Conservation (phyloP, 2,113 vertebrate species). For the Geococcyx californianus region DNA sequence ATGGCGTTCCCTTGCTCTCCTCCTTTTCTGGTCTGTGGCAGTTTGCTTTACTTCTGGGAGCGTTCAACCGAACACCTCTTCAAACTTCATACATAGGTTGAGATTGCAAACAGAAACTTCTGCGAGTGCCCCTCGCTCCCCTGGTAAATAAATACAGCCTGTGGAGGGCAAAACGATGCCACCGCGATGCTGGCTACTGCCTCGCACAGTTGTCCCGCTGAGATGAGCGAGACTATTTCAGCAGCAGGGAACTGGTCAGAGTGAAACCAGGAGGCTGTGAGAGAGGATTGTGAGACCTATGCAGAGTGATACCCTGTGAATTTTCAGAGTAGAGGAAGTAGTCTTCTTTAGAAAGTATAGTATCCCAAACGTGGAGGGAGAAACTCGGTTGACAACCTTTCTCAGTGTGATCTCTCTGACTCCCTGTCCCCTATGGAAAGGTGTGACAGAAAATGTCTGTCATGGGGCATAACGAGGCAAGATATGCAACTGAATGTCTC, state of each 20-base stretch:
- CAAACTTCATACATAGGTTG: neutral
- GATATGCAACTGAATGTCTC: neutral
- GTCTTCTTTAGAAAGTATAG: neutral
- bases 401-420: neutral
- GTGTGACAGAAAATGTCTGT: neutral
- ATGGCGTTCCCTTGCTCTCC: neutral
- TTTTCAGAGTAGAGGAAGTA: neutral
- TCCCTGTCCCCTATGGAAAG: neutral
- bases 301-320: neutral
- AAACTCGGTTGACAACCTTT: neutral
- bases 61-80: neutral
- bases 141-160: neutral
- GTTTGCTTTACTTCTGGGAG: neutral
- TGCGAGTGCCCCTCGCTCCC: neutral
- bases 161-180: neutral
- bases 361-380: neutral
- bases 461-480: neutral
- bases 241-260: fast-evolving
- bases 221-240: neutral
- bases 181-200: fast-evolving
- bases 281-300: neutral
- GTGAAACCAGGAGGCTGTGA: neutral
- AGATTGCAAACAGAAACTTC: neutral
- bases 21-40: neutral
- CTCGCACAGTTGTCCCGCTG: neutral